A percentile compares a stretch with the other conserved stretches of the same genome.
Conservation (phyloP, 1,140 invertebrate genomes). For the Sinonovacula constricta region DNA sequence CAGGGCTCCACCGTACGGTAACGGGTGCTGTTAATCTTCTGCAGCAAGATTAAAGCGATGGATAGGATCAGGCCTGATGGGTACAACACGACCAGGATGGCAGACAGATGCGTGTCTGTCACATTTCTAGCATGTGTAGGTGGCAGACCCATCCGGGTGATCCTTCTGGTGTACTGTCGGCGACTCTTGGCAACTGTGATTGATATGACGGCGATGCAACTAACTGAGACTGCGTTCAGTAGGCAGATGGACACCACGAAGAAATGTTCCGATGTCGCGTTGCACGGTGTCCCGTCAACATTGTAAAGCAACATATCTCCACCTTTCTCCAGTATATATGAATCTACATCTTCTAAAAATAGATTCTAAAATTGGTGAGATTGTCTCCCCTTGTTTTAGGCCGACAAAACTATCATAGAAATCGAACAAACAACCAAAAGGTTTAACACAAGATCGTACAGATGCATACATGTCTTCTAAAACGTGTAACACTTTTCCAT, state of each 20-base stretch:
- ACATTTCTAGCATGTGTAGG: constrained; percentile 1
- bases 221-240: background rate
- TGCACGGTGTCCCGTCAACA: background rate
- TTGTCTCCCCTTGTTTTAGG: too few relatives aligned
- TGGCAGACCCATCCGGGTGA: constrained; percentile 29
- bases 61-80: background rate
- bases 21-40: background rate
- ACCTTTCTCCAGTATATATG: too few relatives aligned
- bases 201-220: background rate
- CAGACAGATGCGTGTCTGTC: constrained; percentile 2
- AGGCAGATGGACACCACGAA: background rate
- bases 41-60: background rate
- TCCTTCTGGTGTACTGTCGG: constrained; percentile 7
- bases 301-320: constrained; percentile 5
- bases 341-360: too few relatives aligned
- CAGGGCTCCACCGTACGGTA: background rate
- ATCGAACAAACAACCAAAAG: too few relatives aligned
- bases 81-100: constrained; percentile 6
- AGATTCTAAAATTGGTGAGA: too few relatives aligned
- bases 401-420: too few relatives aligned
- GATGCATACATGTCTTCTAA: too few relatives aligned
- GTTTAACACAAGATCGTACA: too few relatives aligned
- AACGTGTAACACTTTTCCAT: too few relatives aligned
- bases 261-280: background rate
- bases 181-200: constrained; percentile 1